Base-by-base conservation (phyloP, 2,113 vertebrate species). In the Lates calcarifer region DNA sequence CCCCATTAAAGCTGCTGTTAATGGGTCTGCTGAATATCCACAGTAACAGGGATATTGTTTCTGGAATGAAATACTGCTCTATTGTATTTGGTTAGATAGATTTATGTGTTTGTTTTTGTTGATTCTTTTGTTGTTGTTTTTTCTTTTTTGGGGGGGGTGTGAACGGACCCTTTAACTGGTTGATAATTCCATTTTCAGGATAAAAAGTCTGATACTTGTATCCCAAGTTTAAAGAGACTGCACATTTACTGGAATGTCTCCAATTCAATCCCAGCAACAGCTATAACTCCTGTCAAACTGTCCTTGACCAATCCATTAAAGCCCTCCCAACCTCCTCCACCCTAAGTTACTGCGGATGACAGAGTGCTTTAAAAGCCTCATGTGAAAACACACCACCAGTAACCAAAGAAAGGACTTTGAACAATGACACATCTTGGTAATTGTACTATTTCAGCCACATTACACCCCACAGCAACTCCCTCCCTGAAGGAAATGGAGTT, bases 361-460 rank as follows among this genome's bases (percentile, higher is more conserved):
- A 66, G 28, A n/a, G 1, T 29, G 80, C 33, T 62, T 55, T 62
- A n/a, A 87, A 78, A 20, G 28, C 55, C 63, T 80, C 62, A n/a
- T 70, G 39, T 28, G 37, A 63, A 73, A 84, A 43, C 11, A 3
- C 17, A 49, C 17, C 55, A 79, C 65, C 69, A 75, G 5, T 4
- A 26, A 35, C 61, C 71, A 20, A 22, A 67, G 37, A 75, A 56
- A 75, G 20, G 47, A 31, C 43, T 79, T 20, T 51, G 60, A 82
- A 87, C 84, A 81, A 81, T 72, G 65, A 75, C 61, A 28, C 53
- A 15, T 81, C 61, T 71, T 26, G 12, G 71, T 83, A 80, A 87
- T 81, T 67, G 64, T 75, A 61, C 81, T 56, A 41, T 74, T 78
- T 39, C 51, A 69, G 86, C 76, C 61, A 43, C 85, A 67, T 70